phyloP scores from a whole-genome alignment of 2,113 vertebrate genomes.

The Lycaon pictus region DNA sequence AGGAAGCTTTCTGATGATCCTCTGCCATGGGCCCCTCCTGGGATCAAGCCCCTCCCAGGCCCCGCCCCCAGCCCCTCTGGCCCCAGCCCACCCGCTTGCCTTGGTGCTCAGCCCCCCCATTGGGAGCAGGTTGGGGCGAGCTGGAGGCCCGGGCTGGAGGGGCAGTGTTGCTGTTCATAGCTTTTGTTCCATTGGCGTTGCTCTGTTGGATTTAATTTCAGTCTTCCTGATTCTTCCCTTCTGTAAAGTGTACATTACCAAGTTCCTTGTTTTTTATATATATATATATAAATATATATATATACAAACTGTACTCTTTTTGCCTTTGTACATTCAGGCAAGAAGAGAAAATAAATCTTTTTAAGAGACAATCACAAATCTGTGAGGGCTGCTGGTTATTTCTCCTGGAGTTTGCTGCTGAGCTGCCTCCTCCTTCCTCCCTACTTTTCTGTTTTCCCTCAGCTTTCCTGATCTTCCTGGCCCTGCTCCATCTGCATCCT shows the following conservation, averaged over 20 bases:
- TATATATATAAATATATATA: constrained; percentile 88
- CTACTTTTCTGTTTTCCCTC: constrained; percentile 8
- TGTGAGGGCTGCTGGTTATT: constrained; percentile 89
- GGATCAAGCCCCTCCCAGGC: constrained; percentile 65
- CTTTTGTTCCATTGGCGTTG: constrained; percentile 89
- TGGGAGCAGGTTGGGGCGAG: constrained; percentile 84
- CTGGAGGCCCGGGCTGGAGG: constrained; percentile 87
- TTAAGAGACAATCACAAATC: constrained; percentile 97
- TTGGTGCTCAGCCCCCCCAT: constrained; percentile 84
- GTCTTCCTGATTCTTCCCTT: constrained; percentile 90
- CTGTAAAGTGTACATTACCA: constrained; percentile 98
- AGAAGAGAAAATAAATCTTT: constrained; percentile 98
- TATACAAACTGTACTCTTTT: constrained; percentile 95
- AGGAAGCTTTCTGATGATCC: constrained; percentile 63
- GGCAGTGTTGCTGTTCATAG: constrained; percentile 93
- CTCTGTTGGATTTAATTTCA: constrained; percentile 93
- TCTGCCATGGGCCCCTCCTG: constrained; percentile 60
- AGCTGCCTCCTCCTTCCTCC: constrained; percentile 66
- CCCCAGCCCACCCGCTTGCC: constrained; percentile 78
- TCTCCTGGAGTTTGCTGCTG: constrained; percentile 81
- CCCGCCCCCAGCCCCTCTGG: constrained; percentile 79
- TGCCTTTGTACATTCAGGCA: constrained; percentile 98
- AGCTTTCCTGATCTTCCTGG: constrained; percentile 44
- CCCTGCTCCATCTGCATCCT: constrained; percentile 10
- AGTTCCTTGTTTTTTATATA: constrained; percentile 95